phyloP scores from a whole-genome alignment of 2,113 vertebrate species.

The Noturus placidus region DNA sequence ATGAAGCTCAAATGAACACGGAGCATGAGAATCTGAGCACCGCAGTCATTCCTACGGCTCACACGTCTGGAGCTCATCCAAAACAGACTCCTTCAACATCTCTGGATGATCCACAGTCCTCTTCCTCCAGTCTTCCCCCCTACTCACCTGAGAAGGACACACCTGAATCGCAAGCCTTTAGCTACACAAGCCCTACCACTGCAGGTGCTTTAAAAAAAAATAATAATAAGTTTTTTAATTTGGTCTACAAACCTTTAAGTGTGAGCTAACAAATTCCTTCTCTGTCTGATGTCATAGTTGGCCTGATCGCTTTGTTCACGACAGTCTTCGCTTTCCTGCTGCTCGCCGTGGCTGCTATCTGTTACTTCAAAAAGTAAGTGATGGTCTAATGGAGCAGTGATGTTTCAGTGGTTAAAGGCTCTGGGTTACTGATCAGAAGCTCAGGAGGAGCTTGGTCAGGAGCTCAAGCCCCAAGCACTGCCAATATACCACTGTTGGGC shows the following conservation, averaged over 20 bases:
- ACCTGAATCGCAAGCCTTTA: slow-evolving; percentile 25
- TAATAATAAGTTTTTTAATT: not conserved
- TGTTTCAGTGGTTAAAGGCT: no score
- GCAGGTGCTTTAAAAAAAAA: slow-evolving; percentile 52
- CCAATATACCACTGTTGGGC: no score
- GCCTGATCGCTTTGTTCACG: slow-evolving; percentile 74
- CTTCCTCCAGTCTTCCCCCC: not conserved
- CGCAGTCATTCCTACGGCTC: not conserved
- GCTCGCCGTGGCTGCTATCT: not conserved
- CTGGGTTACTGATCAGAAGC: no score
- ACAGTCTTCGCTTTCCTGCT: slow-evolving; percentile 12
- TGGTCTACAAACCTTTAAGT: not conserved
- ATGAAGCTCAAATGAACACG: not conserved
- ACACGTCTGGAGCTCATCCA: not conserved
- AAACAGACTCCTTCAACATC: not conserved
- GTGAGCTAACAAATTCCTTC: not conserved
- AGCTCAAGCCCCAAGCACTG: no score
- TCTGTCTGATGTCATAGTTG: slow-evolving; percentile 59
- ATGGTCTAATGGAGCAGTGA: not conserved
- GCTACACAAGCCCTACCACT: slow-evolving; percentile 37
- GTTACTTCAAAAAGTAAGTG: slow-evolving; percentile 16
- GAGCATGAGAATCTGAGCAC: not conserved
- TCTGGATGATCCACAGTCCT: not conserved
- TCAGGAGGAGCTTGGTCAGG: no score
- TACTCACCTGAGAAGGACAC: not conserved